Evolutionary conservation across 1,140 invertebrate species (phyloP).

Genomic region (Pseudomyrmex pallidus): DNA sequence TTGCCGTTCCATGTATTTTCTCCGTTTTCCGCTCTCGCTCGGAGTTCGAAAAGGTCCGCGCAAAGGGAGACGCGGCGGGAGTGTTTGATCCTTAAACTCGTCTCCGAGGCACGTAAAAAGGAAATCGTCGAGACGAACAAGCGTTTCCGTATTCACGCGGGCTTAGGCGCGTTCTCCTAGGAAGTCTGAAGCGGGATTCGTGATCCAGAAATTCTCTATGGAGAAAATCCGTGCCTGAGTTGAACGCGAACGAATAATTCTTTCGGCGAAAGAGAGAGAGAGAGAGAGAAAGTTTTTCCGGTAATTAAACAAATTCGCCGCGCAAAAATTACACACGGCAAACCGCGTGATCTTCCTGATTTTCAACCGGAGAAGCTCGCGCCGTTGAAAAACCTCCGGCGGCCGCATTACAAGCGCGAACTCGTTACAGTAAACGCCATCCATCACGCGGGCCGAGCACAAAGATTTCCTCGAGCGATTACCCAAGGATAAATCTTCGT

Average conservation of each 20-base stretch:
- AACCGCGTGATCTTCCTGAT: too few relatives aligned
- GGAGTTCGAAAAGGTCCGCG: conserved; percentile 20
- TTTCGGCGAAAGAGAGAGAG: background rate
- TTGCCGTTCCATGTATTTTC: background rate
- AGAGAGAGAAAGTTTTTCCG: background rate
- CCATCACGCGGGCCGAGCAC: conserved; percentile 25
- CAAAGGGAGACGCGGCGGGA: background rate
- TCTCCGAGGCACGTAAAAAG: conserved; percentile 21
- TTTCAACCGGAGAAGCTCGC: too few relatives aligned
- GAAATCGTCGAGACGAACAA: conserved; percentile 34
- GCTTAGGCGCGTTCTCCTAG: conserved; percentile 11
- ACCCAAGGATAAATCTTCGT: conserved; percentile 53
- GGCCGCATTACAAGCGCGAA: conserved; percentile 42
- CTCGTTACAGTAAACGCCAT: conserved; percentile 51
- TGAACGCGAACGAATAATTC: background rate
- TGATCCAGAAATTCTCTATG: conserved; percentile 23
- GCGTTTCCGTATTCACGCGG: conserved; percentile 23
- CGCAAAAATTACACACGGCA: too few relatives aligned
- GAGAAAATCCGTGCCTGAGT: background rate
- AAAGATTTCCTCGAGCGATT: conserved; percentile 18
- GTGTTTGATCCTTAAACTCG: conserved; percentile 51
- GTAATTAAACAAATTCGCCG: too few relatives aligned
- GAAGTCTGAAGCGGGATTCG: background rate
- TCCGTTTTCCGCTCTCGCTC: background rate
- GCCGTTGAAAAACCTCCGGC: background rate